Evolutionary conservation across 2,113 vertebrate species (phyloP), one percentile per base, ranked within the genome.

Genomic region (Narcine bancroftii): DNA sequence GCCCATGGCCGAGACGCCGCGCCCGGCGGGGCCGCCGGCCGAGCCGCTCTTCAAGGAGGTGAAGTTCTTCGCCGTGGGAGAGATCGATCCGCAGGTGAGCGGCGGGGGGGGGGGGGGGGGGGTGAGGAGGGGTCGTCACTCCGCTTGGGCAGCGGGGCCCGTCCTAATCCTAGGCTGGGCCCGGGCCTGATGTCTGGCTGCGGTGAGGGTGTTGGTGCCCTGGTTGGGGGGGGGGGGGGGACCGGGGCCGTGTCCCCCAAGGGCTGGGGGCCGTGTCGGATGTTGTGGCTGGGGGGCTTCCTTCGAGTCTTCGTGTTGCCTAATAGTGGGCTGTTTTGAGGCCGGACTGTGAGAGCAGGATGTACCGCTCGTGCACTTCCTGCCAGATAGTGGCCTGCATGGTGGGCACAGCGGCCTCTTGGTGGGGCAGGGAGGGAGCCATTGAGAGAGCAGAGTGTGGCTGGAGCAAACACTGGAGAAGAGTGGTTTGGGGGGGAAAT

Each of bases 61-160:
- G 94, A 99, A 99, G 96, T 99, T 98, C 95, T 99, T 98, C 96
- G 96, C 97, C 93, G 98, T 99, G 93, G 98, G 98, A 93, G 98
- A 99, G 95, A 96, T 99, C 95, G 98, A 99, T 93, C 97, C 97
- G 92, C 96, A 98, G 98, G 98, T 99, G 96, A 95, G 45, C 0
- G 33, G 36, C 29, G 36, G 21, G 89, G 17, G 42, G 39, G 63
- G 47, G n/a, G 72, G 29, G 53, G 75, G 53, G 53, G 72, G 63
- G 33, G 75, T 50, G 50, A 66, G 26, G 92, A 45, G 50, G 21
- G 79, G 33, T 26, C 63, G 92, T 45, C 50, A 66, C 47, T 75
- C 60, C 39, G 36, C 24, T 53, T n/a, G 92, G 24, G 92, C 65
- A 66, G 60, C 26, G 92, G 72, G 69, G 72, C n/a, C n/a, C n/a